Evolutionary conservation across 2,888 invertebrate species (phyloP), one percentile per base, ranked within the genome.

Genomic region (Lordiphosa fenestrarum): DNA sequence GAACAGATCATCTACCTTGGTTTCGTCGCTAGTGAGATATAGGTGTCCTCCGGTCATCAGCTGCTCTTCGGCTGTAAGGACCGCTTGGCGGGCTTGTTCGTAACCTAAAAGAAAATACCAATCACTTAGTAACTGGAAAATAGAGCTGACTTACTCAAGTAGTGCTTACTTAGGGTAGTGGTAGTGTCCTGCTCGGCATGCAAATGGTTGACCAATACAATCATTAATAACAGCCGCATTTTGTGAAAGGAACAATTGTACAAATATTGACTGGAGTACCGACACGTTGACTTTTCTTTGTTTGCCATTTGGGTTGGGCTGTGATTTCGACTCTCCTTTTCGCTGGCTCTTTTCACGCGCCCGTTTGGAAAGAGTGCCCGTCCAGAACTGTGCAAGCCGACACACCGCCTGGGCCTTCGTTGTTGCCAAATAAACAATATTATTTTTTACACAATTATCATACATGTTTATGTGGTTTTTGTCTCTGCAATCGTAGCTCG

Each of bases 41-140:
- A 87, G 64, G n/a, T 72, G 68, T 0, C 89, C 89, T 7, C 89
- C 89, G 7, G 85, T 87, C 53, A 80, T 77, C 0, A 88, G 75
- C 21, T 69, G 59, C 54, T 87, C 85, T 73, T 89, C 89, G 1
- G 87, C 86, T 12, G 62, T 69, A 12, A 89, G 84, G 10, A 89
- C 80, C 2, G 86, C 77, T 48, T 81, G 74, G 2, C 89, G 85
- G 0, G 85, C 85, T 46, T 86, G 78, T 21, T 88, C 83, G 53
- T 87, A 89, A 40, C 74, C 88, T 88, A 5, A 7, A 7, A 2
- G 9, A 19, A 1, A n/a, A 10, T 2, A n/a, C 1, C 3, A 38
- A n/a, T 21, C 4, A 6, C 4, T 19, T n/a, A 4, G 9, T 10
- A 9, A 38, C 30, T 10, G n/a, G 3, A 21, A 13, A 5, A 4